Evolutionary conservation across 2,113 vertebrate species (phyloP).

Genomic region (Callaeas wilsoni): DNA sequence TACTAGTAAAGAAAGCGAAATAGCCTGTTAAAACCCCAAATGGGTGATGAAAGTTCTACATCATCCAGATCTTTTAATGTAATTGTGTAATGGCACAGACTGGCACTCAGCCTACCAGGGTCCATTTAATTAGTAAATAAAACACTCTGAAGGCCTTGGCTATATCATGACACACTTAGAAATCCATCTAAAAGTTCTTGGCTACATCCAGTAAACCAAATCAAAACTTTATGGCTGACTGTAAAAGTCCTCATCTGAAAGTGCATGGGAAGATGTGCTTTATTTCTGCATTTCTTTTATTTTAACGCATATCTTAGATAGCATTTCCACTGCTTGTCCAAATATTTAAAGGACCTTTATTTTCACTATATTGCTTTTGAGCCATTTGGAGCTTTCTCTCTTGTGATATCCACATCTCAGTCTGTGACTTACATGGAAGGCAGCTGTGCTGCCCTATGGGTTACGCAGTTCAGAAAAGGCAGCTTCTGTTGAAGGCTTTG

Average conservation of each 20-base stretch:
- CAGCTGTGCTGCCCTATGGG: background rate
- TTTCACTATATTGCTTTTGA: background rate
- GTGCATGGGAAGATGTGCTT: background rate
- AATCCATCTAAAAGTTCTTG: background rate
- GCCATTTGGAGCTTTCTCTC: background rate
- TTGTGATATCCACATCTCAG: background rate
- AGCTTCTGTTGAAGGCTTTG: background rate
- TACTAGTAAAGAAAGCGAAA: constrained; percentile 14
- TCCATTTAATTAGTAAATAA: constrained; percentile 47
- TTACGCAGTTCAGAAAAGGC: background rate
- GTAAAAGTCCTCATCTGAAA: background rate
- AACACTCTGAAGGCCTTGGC: background rate
- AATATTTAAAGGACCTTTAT: background rate
- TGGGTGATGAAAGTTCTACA: constrained; percentile 4
- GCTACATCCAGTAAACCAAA: background rate
- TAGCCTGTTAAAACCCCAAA: constrained; percentile 34
- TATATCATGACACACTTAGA: background rate
- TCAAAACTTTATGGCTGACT: background rate
- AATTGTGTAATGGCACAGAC: constrained; percentile 13
- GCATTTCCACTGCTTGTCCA: background rate
- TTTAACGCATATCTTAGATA: background rate
- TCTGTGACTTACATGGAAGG: background rate
- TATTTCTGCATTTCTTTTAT: background rate
- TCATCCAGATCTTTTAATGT: constrained; percentile 9
- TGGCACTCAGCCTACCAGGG: constrained; percentile 10